Evolutionary conservation across 2,888 invertebrate genomes (phyloP).

Genomic region (Timema cristinae): DNA sequence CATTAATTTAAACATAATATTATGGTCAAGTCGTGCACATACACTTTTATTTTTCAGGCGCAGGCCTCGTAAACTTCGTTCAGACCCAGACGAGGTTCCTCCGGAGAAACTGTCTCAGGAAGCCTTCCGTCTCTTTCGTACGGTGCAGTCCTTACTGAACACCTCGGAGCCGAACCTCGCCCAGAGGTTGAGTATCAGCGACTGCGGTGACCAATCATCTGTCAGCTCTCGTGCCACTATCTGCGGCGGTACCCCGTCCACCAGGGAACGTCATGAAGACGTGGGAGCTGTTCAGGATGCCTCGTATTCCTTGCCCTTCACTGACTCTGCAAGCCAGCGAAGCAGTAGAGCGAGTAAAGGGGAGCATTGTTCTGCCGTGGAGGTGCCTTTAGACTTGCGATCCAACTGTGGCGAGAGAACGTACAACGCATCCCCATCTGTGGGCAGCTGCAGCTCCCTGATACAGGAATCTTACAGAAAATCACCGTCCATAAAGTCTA

Average conservation of each 20-base stretch:
- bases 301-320: too few relatives aligned
- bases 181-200: conserved; percentile 35
- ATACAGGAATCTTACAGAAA: conserved; percentile 13
- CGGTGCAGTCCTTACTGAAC: conserved; percentile 59
- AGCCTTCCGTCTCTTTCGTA: conserved; percentile 59
- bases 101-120: conserved; percentile 63
- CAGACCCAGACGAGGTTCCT: conserved; percentile 49
- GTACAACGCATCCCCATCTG: not conserved
- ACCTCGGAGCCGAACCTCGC: conserved; percentile 60
- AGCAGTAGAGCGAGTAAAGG: too few relatives aligned
- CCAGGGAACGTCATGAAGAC: too few relatives aligned
- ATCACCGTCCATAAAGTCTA: too few relatives aligned
- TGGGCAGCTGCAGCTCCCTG: conserved; percentile 13
- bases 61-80: conserved; percentile 23
- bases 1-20: too few relatives aligned
- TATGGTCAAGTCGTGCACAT: too few relatives aligned
- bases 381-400: too few relatives aligned
- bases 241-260: too few relatives aligned
- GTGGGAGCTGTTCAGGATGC: too few relatives aligned
- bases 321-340: not conserved
- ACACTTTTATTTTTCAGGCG: conserved; percentile 25
- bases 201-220: not conserved
- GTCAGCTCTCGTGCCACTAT: not conserved
- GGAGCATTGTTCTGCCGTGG: too few relatives aligned
- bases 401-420: too few relatives aligned